Evolutionary conservation across 2,797 vertebrate species (phyloP), one percentile per base, ranked within the genome.

Genomic region (Buceros bicornis): DNA sequence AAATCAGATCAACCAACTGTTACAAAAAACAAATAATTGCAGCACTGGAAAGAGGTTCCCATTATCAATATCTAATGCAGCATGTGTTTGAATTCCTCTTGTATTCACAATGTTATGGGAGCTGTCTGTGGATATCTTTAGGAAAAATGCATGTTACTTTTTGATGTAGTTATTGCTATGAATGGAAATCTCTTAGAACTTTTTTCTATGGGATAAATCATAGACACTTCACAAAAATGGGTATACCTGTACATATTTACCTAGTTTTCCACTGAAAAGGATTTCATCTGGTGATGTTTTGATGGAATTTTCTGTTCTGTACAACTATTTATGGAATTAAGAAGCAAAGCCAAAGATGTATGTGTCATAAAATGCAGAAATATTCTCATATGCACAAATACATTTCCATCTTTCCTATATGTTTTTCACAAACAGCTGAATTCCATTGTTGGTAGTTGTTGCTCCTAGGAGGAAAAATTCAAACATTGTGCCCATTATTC

Each of bases 401-500:
- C 24, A 56, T 47, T 29, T 90, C 12, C 8, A 50, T 64, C 33
- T 81, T 53, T 13, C 5, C 42, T 22, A 10, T 18, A 28, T 5
- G 6, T 50, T 58, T 19, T 51, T 64, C 29, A 53, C 65, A 94
- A 77, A 33, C 78, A 58, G 37, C 13, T 76, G 43, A 50, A 56
- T 85, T 64, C 33, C 21, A 43, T 54, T 87, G 48, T 70, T 73
- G 28, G 10, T 47, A 76, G 21, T 37, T 61, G 40, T 25, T 82
- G n/a, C 35, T 82, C 21, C 20, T 72, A 61, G 42, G 31, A 66
- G 16, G 11, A 82, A 88, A 79, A 90, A 58, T 62, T 21, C 76
- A 86, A 93, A 62, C n/a, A 69, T 17, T 82, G 4, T 22, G 16
- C 14, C 19, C 19, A 80, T 93, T 94, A 94, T 86, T 95, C 66